Evolutionary conservation across 1,140 invertebrate genomes (phyloP).

Genomic region (Drosophila melanica): DNA sequence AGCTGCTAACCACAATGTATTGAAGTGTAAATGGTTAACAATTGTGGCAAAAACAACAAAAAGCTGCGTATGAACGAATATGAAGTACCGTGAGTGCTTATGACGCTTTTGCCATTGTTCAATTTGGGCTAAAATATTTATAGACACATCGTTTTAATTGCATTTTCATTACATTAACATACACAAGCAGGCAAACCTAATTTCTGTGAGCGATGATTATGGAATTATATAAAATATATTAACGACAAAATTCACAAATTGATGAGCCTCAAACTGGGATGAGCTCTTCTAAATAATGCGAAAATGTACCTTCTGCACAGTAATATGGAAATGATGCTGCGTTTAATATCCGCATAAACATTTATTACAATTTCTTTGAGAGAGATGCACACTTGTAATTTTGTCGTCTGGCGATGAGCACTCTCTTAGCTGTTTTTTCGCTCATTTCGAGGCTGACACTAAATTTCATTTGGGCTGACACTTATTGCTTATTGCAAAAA

Average conservation of each 20-base stretch:
- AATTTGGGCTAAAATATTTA: constrained; percentile 39
- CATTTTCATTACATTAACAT: constrained; percentile 58
- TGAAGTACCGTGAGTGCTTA: constrained; percentile 45
- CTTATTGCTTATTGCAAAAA: constrained; percentile 77
- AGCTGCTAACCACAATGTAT: constrained; percentile 68
- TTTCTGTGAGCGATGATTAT: constrained; percentile 9
- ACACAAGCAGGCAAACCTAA: constrained; percentile 5
- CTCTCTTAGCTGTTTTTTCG: constrained; percentile 10
- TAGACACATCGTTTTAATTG: constrained; percentile 57
- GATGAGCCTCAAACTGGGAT: not conserved
- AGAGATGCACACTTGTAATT: not conserved
- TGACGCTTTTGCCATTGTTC: constrained; percentile 50
- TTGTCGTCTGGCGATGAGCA: not conserved
- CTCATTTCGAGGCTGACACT: constrained; percentile 53
- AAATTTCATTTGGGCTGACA: constrained; percentile 76
- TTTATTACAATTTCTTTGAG: constrained; percentile 6
- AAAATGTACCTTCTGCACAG: not conserved
- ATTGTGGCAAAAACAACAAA: constrained; percentile 63
- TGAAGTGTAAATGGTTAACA: constrained; percentile 80
- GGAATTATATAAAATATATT: constrained; percentile 16
- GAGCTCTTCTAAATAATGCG: constrained; percentile 8
- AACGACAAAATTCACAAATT: not conserved
- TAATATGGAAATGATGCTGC: not conserved
- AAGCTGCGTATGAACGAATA: constrained; percentile 33
- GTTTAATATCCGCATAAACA: constrained; percentile 6